Base-by-base conservation (phyloP, 2,888 invertebrate genomes). In the Panzeria rudis region DNA sequence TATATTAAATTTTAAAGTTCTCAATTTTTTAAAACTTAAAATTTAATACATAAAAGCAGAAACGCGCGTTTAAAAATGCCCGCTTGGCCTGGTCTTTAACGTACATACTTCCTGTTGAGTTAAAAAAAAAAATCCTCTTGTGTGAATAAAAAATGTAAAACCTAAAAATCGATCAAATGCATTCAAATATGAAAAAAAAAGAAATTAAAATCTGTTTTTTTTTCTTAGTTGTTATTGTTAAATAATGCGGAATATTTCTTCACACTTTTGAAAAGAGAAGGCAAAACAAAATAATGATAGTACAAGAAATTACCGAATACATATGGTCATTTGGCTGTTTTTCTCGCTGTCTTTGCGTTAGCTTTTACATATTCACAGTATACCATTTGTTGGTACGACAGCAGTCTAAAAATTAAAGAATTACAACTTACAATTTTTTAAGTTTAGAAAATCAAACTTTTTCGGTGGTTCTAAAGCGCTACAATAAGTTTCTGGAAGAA, bases 231-330 rank as follows among this genome's bases (percentile, higher is more conserved):
- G 54, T 82, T 54, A 54, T 61, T 81, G 69, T 76, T 82, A 61
- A 81, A 81, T 75, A 62, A 82, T 76, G 69, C 75, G 75, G 35
- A 81, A 75, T 82, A 76, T 82, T 69, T 69, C 69, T 69, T 82
- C 62, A 82, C 82, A 76, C 76, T 82, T 68, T 66, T 23, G 13
- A 59, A 59, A 50, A 59, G 17, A 41, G 56, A 69, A 78, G 66
- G 9, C 73, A 62, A 38, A 73, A 35, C 2, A 4, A 62, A 35
- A 1, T 29, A 52, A 64, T 15, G 15, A 25, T 29, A 32, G 44
- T 56, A 50, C 35, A 62, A 69, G 41, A 75, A 76, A 75, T 4
- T 47, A 50, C 17, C 17, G 54, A 20, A 73, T 52, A 41, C 3
- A 1, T 8, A 52, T 25, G 59, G 41, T 44, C 41, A 44, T 32